phyloP scores from a whole-genome alignment of 2,797 vertebrate genomes.

The Manis crassicaudata region DNA sequence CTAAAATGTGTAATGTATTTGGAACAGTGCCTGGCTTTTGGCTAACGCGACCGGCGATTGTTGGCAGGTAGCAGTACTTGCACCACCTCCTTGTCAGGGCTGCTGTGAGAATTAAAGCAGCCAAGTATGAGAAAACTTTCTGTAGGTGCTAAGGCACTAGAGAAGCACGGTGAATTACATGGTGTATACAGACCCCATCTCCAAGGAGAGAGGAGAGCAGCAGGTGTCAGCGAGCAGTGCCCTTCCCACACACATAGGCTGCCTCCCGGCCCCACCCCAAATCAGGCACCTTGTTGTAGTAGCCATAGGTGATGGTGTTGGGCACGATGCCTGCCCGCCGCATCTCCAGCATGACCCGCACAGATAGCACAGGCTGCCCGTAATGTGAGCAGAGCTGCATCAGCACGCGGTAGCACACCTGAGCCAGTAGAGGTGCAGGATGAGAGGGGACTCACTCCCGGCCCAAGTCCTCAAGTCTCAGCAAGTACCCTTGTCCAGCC shows the following conservation, averaged over 20 bases:
- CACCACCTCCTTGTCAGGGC: neutral
- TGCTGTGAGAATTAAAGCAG: neutral
- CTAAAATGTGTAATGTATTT: neutral
- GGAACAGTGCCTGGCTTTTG: neutral
- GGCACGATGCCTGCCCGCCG: conserved; percentile 95
- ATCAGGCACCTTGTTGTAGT: conserved; percentile 94
- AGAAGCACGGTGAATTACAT: fast-evolving
- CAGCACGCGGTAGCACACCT: conserved; percentile 97
- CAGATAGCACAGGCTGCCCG: conserved; percentile 94
- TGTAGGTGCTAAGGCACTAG: neutral
- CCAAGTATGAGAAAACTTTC: neutral
- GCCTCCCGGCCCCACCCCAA: neutral
- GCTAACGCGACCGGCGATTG: neutral
- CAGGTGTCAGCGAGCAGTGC: no score
- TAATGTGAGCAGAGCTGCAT: conserved; percentile 98
- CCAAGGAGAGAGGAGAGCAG: neutral
- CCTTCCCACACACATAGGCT: neutral
- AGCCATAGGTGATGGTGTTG: conserved; percentile 96
- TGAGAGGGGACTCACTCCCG: neutral
- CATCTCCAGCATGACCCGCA: conserved; percentile 96
- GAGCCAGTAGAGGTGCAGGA: neutral
- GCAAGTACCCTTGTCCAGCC: neutral
- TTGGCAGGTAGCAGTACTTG: neutral
- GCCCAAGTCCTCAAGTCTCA: neutral
- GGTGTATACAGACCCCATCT: neutral